Evolutionary conservation across 1,140 invertebrate genomes (phyloP).

Genomic region (Tenebrio molitor): DNA sequence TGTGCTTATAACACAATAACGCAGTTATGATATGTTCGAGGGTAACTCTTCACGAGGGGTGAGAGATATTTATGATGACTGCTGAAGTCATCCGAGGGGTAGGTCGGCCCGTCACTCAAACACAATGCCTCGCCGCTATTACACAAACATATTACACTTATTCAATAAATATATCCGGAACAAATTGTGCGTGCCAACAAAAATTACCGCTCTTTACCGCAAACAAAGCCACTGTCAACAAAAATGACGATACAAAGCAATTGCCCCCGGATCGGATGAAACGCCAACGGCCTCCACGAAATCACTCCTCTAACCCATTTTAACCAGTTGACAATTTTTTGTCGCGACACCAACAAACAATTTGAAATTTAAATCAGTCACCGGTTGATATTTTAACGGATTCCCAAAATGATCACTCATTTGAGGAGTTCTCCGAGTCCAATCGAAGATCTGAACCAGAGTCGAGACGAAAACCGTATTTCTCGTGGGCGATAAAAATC

Average conservation of each 20-base stretch:
- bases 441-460: too few relatives aligned
- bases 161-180: slow-evolving; percentile 37
- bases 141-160: slow-evolving; percentile 38
- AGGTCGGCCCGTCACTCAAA: slow-evolving; percentile 42
- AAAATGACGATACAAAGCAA: slow-evolving; percentile 20
- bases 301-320: not conserved
- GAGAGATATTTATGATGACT: slow-evolving; percentile 45
- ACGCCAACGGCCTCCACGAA: slow-evolving; percentile 9
- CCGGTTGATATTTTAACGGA: too few relatives aligned
- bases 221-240: slow-evolving; percentile 32
- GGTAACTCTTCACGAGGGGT: slow-evolving; percentile 39
- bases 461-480: not conserved
- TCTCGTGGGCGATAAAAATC: not conserved
- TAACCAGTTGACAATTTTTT: too few relatives aligned
- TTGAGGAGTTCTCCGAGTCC: too few relatives aligned
- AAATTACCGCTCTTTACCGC: slow-evolving; percentile 34
- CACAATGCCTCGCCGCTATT: slow-evolving; percentile 17
- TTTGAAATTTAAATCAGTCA: too few relatives aligned
- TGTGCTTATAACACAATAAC: slow-evolving; percentile 47
- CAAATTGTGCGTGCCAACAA: slow-evolving; percentile 35
- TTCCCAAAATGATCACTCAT: too few relatives aligned
- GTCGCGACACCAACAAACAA: too few relatives aligned
- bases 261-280: slow-evolving; percentile 10
- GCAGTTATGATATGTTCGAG: slow-evolving; percentile 43
- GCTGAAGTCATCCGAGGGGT: slow-evolving; percentile 44